Percentiles rank a stretch among this genome's conserved stretches.
These are phyloP conservation scores for Machimus atricapillus DNA, from an alignment of 2,888 invertebrate genomes.

Conservation along the genomic window DNA sequence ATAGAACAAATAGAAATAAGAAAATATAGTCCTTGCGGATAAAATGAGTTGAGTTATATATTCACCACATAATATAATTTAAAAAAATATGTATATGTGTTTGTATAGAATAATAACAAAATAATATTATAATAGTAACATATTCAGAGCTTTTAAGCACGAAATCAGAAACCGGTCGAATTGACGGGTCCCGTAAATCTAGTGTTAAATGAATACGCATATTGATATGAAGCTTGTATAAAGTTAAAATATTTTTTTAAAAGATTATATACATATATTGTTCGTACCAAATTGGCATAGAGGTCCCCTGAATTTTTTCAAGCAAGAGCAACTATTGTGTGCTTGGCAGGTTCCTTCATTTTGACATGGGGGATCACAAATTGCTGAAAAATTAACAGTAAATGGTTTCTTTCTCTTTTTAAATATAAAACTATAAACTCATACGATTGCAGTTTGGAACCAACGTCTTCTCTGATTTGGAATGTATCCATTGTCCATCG, in stretches of 20 bases:
- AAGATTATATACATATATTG: background rate
- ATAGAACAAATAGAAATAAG: no score
- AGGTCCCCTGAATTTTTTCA: conserved; percentile 66
- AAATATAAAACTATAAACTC: conserved; percentile 50
- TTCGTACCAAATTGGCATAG: conserved; percentile 58
- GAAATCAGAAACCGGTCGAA: no score
- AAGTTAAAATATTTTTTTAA: background rate
- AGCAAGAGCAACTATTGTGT: conserved; percentile 80
- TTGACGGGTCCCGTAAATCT: no score
- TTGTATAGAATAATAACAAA: no score
- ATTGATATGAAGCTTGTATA: no score
- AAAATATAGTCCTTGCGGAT: no score
- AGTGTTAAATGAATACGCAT: no score
- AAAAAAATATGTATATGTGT: no score
- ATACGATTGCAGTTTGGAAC: conserved; percentile 77
- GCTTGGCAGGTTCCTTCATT: conserved; percentile 85
- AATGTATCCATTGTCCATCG: conserved; percentile 75
- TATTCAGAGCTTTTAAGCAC: no score
- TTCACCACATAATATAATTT: no score
- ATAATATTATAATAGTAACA: no score
- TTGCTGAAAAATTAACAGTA: conserved; percentile 56
- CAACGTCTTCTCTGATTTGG: conserved; percentile 68
- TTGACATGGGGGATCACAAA: conserved; percentile 75
- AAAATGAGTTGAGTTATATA: no score
- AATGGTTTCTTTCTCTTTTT: background rate